Conservation (phyloP, 2,888 invertebrate genomes). For the Lomographa bimaculata region DNA sequence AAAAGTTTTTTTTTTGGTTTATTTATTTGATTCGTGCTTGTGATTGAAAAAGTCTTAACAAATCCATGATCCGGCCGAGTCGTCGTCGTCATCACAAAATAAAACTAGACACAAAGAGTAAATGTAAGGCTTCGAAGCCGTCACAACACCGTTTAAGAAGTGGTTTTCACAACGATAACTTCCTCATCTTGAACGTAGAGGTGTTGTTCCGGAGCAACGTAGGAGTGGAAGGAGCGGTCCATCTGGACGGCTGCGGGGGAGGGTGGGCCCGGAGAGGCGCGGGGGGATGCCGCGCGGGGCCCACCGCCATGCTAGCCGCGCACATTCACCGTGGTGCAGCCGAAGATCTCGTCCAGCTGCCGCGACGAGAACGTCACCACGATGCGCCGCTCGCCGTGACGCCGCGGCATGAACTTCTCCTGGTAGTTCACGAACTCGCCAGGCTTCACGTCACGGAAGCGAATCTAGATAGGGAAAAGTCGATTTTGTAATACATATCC, state of each 20-base stretch:
- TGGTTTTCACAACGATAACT: slow-evolving; percentile 66
- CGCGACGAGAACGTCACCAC: slow-evolving; percentile 87
- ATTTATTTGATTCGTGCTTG: slow-evolving; percentile 59
- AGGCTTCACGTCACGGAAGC: slow-evolving; percentile 85
- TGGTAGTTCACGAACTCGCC: slow-evolving; percentile 85
- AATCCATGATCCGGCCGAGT: slow-evolving; percentile 66
- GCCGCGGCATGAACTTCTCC: slow-evolving; percentile 84
- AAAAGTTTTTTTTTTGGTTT: slow-evolving; percentile 55
- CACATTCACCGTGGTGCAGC: slow-evolving; percentile 80
- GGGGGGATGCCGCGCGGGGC: slow-evolving; percentile 66
- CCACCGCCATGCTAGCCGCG: slow-evolving; percentile 77
- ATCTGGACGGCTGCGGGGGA: slow-evolving; percentile 61
- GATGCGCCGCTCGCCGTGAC: slow-evolving; percentile 84
- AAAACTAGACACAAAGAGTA: slow-evolving; percentile 30
- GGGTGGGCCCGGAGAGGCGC: slow-evolving; percentile 66
- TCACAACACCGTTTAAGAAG: slow-evolving; percentile 35
- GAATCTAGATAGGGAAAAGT: slow-evolving; percentile 57
- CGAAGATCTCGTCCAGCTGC: slow-evolving; percentile 86
- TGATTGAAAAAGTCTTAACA: slow-evolving; percentile 45
- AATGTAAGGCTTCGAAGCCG: slow-evolving; percentile 29
- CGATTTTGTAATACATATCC: neutral
- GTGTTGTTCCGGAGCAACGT: slow-evolving; percentile 65
- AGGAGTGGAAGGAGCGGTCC: slow-evolving; percentile 64
- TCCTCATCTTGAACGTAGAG: slow-evolving; percentile 71
- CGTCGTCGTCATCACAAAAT: slow-evolving; percentile 45